Evolutionary conservation across 2,888 invertebrate species (phyloP).

Genomic region (Macrosoma leucophasiata): DNA sequence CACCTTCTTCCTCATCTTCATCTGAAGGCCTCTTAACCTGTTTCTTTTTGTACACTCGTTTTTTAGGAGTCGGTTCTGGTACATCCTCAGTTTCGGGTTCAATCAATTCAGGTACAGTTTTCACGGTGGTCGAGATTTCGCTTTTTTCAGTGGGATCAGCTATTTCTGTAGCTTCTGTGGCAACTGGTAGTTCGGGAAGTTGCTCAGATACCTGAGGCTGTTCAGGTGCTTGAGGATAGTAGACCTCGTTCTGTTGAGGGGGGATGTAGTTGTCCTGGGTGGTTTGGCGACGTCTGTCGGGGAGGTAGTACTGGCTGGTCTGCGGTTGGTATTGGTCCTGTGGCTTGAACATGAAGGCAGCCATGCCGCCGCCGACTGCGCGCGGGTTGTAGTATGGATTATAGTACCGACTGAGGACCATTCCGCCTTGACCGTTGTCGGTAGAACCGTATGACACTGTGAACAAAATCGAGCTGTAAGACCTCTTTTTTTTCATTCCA

Average conservation of each 20-base stretch:
- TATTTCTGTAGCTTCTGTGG: conserved; percentile 45
- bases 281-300: conserved; percentile 60
- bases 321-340: conserved; percentile 38
- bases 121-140: conserved; percentile 46
- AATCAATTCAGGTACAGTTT: conserved; percentile 46
- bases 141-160: conserved; percentile 48
- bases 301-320: conserved; percentile 56
- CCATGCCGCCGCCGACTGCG: conserved; percentile 51
- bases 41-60: conserved; percentile 55
- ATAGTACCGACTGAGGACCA: conserved; percentile 64
- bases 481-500: too few relatives aligned
- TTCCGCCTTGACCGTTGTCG: conserved; percentile 55
- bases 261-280: conserved; percentile 47
- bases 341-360: conserved; percentile 59
- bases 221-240: conserved; percentile 37
- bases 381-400: conserved; percentile 58
- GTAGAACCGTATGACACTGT: conserved; percentile 59
- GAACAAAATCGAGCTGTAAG: conserved; percentile 17
- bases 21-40: conserved; percentile 52
- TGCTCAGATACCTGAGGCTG: conserved; percentile 31
- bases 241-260: conserved; percentile 62
- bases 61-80: conserved; percentile 43
- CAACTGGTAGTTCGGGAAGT: conserved; percentile 28
- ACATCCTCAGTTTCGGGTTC: conserved; percentile 58
- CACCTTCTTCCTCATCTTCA: conserved; percentile 72